Conservation (phyloP, 1,140 invertebrate species). For the Brachionus rotundiformis region DNA sequence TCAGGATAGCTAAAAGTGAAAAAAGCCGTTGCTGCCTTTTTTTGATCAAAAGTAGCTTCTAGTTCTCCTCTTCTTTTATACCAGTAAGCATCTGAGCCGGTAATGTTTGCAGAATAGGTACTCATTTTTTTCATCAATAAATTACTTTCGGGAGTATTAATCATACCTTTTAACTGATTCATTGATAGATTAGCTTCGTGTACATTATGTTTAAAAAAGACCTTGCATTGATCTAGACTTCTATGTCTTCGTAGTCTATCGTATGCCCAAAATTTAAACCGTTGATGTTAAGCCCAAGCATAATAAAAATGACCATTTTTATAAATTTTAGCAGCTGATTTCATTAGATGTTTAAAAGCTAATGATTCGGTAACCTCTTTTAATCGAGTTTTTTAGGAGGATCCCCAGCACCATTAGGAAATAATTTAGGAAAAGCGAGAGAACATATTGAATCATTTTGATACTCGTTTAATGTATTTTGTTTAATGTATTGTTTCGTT, state of each 20-base stretch:
- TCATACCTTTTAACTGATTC: background rate
- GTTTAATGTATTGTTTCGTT: too few relatives aligned
- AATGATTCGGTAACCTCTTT: conserved; percentile 19
- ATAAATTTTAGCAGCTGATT: background rate
- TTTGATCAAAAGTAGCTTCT: background rate
- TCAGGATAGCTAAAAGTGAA: too few relatives aligned
- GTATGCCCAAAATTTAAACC: conserved; percentile 38
- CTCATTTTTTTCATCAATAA: conserved; percentile 14
- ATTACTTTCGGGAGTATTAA: conserved; percentile 8
- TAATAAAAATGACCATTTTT: background rate
- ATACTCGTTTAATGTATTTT: too few relatives aligned
- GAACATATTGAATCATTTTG: background rate
- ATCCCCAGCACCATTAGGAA: conserved; percentile 5
- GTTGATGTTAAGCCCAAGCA: background rate
- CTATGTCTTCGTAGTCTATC: conserved; percentile 7
- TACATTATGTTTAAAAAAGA: background rate
- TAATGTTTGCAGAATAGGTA: background rate
- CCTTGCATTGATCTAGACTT: conserved; percentile 16
- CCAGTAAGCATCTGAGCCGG: background rate
- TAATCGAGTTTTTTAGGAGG: background rate
- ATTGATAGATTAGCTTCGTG: background rate
- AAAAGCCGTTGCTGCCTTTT: background rate
- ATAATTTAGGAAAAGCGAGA: background rate
- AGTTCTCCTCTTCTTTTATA: background rate
- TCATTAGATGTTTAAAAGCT: conserved; percentile 19